Conservation (phyloP, 2,797 vertebrate species). For the Hypotaenidia philippensis region DNA sequence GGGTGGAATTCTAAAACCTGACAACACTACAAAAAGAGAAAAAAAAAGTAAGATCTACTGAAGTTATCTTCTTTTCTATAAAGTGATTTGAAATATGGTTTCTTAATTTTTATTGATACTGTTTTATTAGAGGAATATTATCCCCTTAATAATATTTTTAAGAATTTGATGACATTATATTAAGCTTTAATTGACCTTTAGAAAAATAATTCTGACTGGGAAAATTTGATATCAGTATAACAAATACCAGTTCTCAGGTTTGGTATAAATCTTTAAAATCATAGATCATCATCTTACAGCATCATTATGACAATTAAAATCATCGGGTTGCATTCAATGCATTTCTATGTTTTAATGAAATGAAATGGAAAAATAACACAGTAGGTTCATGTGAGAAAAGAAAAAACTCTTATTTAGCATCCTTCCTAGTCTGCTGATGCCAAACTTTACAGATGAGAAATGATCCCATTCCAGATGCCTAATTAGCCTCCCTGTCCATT, state of each 20-base stretch:
- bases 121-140: neutral
- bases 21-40: neutral
- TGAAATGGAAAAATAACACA: neutral
- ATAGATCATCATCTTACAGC: neutral
- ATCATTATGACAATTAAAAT: neutral
- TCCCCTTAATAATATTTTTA: neutral
- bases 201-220: neutral
- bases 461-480: neutral
- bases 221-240: neutral
- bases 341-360: neutral
- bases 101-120: neutral
- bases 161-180: neutral
- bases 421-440: neutral
- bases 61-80: neutral
- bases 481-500: neutral
- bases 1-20: neutral
- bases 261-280: neutral
- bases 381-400: neutral
- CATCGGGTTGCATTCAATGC: neutral
- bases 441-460: neutral
- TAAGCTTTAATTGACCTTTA: neutral
- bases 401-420: neutral
- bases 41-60: neutral
- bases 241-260: neutral
- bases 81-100: neutral